Evolutionary conservation across 2,797 vertebrate genomes (phyloP), one percentile per base, ranked within the genome.

Genomic region (Tenualosa ilisha): DNA sequence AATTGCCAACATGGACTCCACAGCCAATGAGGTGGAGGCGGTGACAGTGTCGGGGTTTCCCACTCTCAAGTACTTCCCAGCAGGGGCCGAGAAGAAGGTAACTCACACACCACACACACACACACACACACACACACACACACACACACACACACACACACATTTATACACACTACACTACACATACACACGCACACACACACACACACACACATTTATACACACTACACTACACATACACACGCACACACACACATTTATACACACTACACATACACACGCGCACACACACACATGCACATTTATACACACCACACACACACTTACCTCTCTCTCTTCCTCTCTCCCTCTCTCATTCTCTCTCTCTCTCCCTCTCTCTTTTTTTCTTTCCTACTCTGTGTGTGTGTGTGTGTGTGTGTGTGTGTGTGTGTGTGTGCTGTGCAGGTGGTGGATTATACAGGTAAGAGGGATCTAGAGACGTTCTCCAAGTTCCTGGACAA

Each of bases 1-100:
- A 92, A 97, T 99, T 0, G 97, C 98, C 0, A 96, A 98, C 91
- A 91, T 99, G 88, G 98, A 99, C 0, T 92, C 95, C 87, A 97
- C 96, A 0, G 95, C 94, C 91, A 99, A 99, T 0, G 98, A 99
- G 87, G 92, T 96, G 46, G 97, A 97, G 82, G 94, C 92, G 6
- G n/a, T 99, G 3, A 49, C 86, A 0, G 87, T 99, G 50, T 51
- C 68, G 0, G 94, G 96, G 26, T 98, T 95, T 90, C 98, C 98
- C 46, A 82, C 24, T 3, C 22, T 24, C 43, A 96, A 96, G 88
- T 99, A 96, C 89, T 99, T 96, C 91, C 98, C 97, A 0, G 96
- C 97, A 0, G 97, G 95, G 8, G 94, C 91, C 0, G 94, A 91
- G 81, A 96, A 93, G 86, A 96, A 97, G 96, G 97, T 98, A 22